Base-by-base conservation (phyloP, 2,888 invertebrate genomes). In the Drosophila picticornis region DNA sequence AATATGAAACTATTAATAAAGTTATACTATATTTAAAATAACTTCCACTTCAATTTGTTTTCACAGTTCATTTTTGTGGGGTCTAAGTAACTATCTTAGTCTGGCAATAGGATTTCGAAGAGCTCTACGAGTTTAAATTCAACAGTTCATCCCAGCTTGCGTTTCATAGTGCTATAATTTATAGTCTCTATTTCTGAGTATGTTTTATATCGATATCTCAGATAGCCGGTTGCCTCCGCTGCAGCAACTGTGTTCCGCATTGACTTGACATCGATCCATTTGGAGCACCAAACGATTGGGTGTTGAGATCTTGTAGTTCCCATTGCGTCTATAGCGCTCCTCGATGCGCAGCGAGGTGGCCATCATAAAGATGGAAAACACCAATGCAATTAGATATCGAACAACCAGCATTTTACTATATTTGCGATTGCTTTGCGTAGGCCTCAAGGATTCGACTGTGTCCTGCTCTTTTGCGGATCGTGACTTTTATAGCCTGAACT, bases 331-430 rank as follows among this genome's bases (percentile, higher is more conserved):
- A 7, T 61, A 60, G 11, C 84, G 88, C 50, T 78, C 71, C 50
- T 81, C 82, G 66, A 85, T 68, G 43, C 64, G 72, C 70, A 88
- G 55, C 55, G 88, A 88, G 36, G 88, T 85, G 74, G 90, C 85
- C 84, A 85, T 70, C 79, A 88, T 78, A 61, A 89, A 88, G 58
- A 89, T 51, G 72, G 88, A 85, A 67, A 88, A 89, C 19, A 88
- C 90, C 61, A 88, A 58, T 2, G 88, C 89, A 62, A 90, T 85
- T 71, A 88, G 50, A 60, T 85, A 88, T 46, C 85, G 83, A 27
- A 88, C 81, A 40, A 88, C 55, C 38, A 84, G 56, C 88, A 88
- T 89, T 52, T 67, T 61, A 48, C 19, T 48, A 58, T 71, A 51
- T 61, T 43, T 52, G 62, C 51, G 51, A 62, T 43, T 51, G 43